Conservation (phyloP, 2,797 vertebrate genomes). For the Leptatherina wallacei region DNA sequence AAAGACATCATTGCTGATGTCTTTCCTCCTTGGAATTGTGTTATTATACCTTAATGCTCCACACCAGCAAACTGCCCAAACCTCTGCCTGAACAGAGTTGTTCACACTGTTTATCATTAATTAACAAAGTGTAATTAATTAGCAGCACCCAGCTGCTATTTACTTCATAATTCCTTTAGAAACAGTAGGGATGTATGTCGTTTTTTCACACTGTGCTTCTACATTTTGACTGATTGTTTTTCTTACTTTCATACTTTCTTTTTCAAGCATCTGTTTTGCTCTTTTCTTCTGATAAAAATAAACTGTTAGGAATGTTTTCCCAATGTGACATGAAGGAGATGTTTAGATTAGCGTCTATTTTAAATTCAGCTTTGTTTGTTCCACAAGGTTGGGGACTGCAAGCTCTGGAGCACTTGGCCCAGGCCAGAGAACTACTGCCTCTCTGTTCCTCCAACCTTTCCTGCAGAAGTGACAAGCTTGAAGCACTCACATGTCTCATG, state of each 20-base stretch:
- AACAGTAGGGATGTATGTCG: neutral
- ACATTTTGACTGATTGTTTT: neutral
- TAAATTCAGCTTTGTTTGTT: conserved; percentile 4
- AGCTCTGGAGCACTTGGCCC: conserved; percentile 67
- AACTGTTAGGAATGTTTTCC: neutral
- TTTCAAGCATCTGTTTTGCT: neutral
- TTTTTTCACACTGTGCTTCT: neutral
- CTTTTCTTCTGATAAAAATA: neutral
- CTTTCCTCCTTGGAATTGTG: too few species aligned
- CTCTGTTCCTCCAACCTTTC: conserved; percentile 54
- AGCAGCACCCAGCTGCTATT: too few species aligned
- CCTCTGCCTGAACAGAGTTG: too few species aligned
- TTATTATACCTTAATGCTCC: too few species aligned
- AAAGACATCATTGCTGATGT: too few species aligned
- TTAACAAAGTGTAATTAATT: too few species aligned
- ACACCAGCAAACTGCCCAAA: too few species aligned
- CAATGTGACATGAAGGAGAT: neutral
- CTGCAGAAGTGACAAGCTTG: conserved; percentile 42
- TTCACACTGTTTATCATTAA: too few species aligned
- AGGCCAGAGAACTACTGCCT: conserved; percentile 69
- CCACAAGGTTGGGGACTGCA: conserved; percentile 74
- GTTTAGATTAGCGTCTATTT: neutral
- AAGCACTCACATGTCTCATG: conserved; percentile 61
- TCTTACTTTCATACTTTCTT: neutral
- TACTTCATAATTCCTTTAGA: neutral